A percentile compares a stretch with the other conserved stretches of the same genome.
Evolutionary conservation across 1,140 invertebrate species (phyloP).

Genomic region (Oreohelix idahoensis): DNA sequence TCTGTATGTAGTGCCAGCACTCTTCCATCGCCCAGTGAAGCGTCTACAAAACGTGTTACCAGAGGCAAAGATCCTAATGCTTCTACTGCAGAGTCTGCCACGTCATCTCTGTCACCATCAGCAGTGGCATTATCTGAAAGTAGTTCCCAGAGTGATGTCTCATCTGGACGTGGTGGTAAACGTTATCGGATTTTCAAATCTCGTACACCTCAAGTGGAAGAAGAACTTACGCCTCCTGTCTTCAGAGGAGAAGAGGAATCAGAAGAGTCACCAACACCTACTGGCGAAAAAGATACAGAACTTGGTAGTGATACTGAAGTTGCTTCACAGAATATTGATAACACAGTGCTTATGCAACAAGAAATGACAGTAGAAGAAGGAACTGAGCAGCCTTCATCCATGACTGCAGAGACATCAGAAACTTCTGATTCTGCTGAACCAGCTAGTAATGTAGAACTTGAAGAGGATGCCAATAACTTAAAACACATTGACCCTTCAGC

Average conservation of each 20-base stretch:
- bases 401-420: background rate
- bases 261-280: constrained; percentile 13
- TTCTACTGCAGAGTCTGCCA: background rate
- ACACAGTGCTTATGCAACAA: background rate
- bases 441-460: background rate
- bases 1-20: background rate
- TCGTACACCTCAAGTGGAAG: constrained; percentile 39
- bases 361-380: background rate
- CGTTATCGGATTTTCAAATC: constrained; percentile 52
- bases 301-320: background rate
- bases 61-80: background rate
- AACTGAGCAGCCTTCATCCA: background rate
- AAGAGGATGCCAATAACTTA: background rate
- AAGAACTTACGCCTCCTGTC: constrained; percentile 31
- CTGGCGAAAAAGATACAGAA: background rate
- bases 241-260: constrained; percentile 29
- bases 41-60: constrained; percentile 1
- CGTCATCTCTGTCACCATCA: background rate
- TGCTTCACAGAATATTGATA: background rate
- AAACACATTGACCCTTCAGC: constrained; percentile 4
- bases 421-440: background rate
- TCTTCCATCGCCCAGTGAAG: background rate
- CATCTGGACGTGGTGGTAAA: constrained; percentile 31
- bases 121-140: background rate
- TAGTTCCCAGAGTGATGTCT: constrained; percentile 3